A percentile compares a stretch with the other conserved stretches of the same genome.
These are phyloP conservation scores for Enteromius unitaeniatus DNA, from an alignment of 2,797 vertebrate genomes.

Conservation along the genomic window DNA sequence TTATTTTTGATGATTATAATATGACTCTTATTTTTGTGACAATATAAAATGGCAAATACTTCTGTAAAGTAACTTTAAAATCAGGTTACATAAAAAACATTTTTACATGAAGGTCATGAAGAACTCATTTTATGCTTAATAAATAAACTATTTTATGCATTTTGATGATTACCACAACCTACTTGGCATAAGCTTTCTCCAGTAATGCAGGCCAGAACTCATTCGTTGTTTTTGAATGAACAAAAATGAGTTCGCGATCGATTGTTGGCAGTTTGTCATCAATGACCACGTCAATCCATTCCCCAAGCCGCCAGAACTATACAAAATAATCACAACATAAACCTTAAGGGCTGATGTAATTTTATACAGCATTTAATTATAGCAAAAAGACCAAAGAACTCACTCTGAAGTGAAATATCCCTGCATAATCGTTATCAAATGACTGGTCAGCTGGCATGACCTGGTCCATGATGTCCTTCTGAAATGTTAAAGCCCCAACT, in stretches of 20 bases:
- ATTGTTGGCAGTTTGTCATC: slow-evolving; percentile 81
- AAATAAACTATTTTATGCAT: background rate
- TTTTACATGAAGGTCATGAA: background rate
- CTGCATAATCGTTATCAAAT: slow-evolving; percentile 70
- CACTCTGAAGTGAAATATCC: slow-evolving; percentile 81
- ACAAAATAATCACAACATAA: background rate
- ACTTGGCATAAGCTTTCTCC: slow-evolving; percentile 93
- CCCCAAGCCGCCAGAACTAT: slow-evolving; percentile 81
- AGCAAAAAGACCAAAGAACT: slow-evolving; percentile 4
- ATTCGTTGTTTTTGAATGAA: slow-evolving; percentile 78
- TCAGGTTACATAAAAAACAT: background rate
- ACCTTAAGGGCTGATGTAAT: background rate
- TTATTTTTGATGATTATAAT: background rate
- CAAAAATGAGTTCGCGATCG: slow-evolving; percentile 75
- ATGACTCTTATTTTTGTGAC: background rate
- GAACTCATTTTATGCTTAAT: background rate
- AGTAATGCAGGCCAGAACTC: slow-evolving; percentile 90
- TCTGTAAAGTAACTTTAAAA: background rate
- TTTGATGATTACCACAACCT: slow-evolving; percentile 58
- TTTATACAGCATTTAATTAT: background rate
- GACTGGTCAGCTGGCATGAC: slow-evolving; percentile 72
- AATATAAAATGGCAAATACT: background rate
- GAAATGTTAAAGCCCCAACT: slow-evolving; percentile 76
- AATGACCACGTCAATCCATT: slow-evolving; percentile 78
- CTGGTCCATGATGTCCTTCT: slow-evolving; percentile 59